phyloP scores from a whole-genome alignment of 2,888 invertebrate genomes.

The Cremastinae sp. region DNA sequence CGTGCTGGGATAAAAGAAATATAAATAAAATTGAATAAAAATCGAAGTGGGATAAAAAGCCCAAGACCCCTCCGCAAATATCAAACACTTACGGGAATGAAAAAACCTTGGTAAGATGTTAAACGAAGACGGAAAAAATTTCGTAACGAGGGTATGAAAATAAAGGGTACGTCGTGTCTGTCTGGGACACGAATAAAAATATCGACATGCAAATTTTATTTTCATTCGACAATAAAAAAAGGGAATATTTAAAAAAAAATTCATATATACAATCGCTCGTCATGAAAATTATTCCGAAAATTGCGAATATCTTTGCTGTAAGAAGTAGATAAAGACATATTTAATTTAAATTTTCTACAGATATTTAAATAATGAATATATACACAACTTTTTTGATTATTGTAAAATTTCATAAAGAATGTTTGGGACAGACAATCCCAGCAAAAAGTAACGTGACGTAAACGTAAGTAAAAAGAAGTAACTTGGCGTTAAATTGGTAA shows the following conservation, averaged over 20 bases:
- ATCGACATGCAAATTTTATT: background rate
- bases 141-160: constrained; percentile 47
- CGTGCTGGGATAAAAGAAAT: background rate
- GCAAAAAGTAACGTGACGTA: no score
- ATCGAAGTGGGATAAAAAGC: constrained; percentile 12
- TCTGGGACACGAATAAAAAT: constrained; percentile 37
- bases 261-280: background rate
- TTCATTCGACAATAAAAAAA: background rate
- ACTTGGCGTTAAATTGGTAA: no score
- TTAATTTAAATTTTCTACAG: no score
- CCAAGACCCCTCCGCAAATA: no score
- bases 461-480: no score
- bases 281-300: background rate
- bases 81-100: no score
- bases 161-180: constrained; percentile 40
- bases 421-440: no score
- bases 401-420: no score
- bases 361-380: no score
- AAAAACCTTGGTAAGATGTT: constrained; percentile 16
- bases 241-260: constrained; percentile 15
- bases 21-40: constrained; percentile 35
- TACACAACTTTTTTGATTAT: no score
- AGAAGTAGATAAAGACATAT: background rate
- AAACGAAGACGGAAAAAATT: constrained; percentile 12
- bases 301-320: no score